Evolutionary conservation across 2,797 vertebrate species (phyloP).

Genomic region (Sebastes reedi): DNA sequence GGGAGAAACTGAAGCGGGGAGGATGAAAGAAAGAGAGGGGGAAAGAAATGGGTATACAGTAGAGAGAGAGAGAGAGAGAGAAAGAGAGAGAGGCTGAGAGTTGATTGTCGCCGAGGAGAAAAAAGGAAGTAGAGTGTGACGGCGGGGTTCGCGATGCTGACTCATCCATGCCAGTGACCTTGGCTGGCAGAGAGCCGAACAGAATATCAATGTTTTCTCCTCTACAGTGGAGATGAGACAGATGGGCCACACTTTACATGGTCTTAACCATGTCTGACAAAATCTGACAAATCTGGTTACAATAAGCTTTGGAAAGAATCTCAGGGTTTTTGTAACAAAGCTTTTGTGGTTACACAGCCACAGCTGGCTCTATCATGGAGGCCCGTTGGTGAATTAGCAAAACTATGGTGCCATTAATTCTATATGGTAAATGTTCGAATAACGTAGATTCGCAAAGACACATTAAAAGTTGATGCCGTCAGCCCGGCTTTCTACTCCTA

Average conservation of each 20-base stretch:
- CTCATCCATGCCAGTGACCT: conserved; percentile 64
- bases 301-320: background rate
- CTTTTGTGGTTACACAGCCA: background rate
- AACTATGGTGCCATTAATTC: background rate
- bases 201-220: conserved; percentile 50
- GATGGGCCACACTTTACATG: conserved; percentile 1
- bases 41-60: background rate
- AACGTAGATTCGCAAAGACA: background rate
- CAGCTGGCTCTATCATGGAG: background rate
- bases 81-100: conserved; percentile 12
- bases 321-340: background rate
- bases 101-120: conserved; percentile 13
- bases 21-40: background rate
- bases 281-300: conserved; percentile 7
- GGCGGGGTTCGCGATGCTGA: conserved; percentile 47
- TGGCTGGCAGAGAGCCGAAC: conserved; percentile 33
- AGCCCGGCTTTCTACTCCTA: background rate
- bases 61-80: background rate
- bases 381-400: background rate
- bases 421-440: background rate
- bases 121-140: conserved; percentile 59
- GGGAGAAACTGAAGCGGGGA: background rate
- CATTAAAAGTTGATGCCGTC: background rate
- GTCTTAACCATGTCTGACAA: conserved; percentile 11
- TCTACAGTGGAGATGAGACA: background rate